Conservation (phyloP, 2,113 vertebrate species). For the Chlorodrepanis virens region DNA sequence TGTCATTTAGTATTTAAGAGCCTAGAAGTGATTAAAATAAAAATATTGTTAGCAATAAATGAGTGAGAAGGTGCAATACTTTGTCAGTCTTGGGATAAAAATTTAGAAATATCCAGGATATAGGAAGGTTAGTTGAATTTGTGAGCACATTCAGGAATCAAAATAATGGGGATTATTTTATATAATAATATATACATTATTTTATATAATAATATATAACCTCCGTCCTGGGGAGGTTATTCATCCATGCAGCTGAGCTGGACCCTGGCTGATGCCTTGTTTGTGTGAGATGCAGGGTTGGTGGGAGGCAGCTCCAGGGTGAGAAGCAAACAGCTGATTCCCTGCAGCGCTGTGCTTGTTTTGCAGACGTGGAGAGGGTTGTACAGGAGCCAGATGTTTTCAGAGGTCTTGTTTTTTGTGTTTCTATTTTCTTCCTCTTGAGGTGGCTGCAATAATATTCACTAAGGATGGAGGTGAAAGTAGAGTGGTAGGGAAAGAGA, state of each 20-base stretch:
- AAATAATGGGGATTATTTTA: neutral
- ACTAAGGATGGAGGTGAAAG: neutral
- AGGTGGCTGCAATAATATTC: neutral
- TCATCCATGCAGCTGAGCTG: neutral
- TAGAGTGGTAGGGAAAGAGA: neutral
- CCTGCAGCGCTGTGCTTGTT: neutral
- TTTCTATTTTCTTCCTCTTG: neutral
- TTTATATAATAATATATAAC: neutral
- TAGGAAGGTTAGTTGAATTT: neutral
- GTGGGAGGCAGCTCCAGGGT: neutral
- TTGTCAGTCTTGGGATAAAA: neutral
- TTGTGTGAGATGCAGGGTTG: neutral
- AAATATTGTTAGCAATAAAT: neutral
- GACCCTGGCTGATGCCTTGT: neutral
- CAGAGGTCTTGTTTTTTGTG: neutral
- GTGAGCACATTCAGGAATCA: neutral
- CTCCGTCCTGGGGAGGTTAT: neutral
- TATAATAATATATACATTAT: neutral
- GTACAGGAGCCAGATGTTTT: neutral
- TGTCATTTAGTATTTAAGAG: neutral
- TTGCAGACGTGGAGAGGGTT: neutral
- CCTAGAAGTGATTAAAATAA: neutral
- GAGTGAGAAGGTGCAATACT: neutral
- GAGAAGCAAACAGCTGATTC: neutral
- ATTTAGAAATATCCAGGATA: neutral